Base-by-base conservation (phyloP, 2,888 invertebrate species). In the Carcina quercana region DNA sequence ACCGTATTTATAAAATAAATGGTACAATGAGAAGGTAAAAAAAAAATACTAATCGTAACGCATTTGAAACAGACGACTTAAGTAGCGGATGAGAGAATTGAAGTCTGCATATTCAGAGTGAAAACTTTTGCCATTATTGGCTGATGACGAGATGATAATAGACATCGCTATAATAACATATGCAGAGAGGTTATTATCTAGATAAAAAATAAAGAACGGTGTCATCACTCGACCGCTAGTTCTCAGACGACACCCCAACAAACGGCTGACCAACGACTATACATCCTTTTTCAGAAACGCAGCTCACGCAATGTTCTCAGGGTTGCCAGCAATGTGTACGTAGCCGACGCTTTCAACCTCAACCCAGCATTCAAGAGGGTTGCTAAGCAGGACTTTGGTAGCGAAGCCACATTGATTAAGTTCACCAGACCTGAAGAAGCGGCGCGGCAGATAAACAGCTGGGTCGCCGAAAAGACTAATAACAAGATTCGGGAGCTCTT, bases 391-490 rank as follows among this genome's bases (percentile, higher is more conserved):
- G 63, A 83, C 25, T 89, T 89, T 46, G 59, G 55, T n/a, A 69
- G 89, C n/a, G 86, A 88, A 22, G 73, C 91, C 1, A 79, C 85
- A 0, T 56, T 62, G 1, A 62, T 86, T 0, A 85, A 88, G 59
- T 91, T 91, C 44, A 42, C 34, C 0, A 62, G 74, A 7, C 55
- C 86, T 1, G 45, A 69, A 0, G 57, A 60, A 14, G 82, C 89
- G 3, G 86, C 86, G 1, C 43, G 64, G 2, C 59, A 57, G 11
- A 91, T 95, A 30, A 96, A 96, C 57, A 55, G 70, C 3, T 95
- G 94, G 92, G 89, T 93, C 1, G 83, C 86, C 29, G 69, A 80
- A 5, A 69, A 88, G 30, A 95, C 95, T 0, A 76, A 87, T 19
- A 85, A 89, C 14, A 88, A 88, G 50, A 91, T 95, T 13, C 68